Evolutionary conservation across 2,888 invertebrate genomes (phyloP), one percentile per base, ranked within the genome.

Genomic region (Melitaea athalia): DNA sequence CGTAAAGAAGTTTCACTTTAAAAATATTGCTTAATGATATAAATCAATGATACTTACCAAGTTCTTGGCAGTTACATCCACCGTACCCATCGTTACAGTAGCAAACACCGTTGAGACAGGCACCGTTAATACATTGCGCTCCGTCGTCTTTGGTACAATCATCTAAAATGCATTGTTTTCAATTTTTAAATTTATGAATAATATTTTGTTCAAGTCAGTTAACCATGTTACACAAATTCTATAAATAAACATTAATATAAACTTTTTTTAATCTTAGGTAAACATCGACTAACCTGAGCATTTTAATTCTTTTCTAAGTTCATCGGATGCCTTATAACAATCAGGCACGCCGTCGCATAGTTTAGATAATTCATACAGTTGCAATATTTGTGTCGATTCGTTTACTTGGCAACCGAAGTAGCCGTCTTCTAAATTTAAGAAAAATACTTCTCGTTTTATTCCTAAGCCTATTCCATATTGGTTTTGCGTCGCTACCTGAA

Each of bases 381-480:
- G 98, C 89, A 98, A 94, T 88, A 98, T 96, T 93, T 98, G 98
- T 86, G 97, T 97, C 82, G 98, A 98, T 94, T 97, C 97, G 94
- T 98, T 98, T 83, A 98, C 97, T 95, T 98, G 98, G 94, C 98
- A 98, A 85, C 98, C 98, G 93, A 98, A 98, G 93, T 98, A 98
- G 87, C 98, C 98, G 94, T 98, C 98, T 94, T 98, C 98, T 93
- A 98, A 95, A 94, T 98, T 98, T 91, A 98, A 95, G 94, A 98
- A 98, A 95, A 98, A 98, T 91, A 98, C 96, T 95, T 98, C 98
- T 93, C 96, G 95, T 94, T 95, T 96, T 93, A 96, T 95, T 94
- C 96, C 96, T 93, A 94, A 95, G 84, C 96, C 95, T 94, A 96
- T 95, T 94, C 96, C 95, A 91, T 95, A 95, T 88, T 95, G 95